Percentiles rank a stretch among this genome's conserved stretches.
These are phyloP conservation scores for Panorpa germanica DNA, from an alignment of 2,888 invertebrate species.

Conservation along the genomic window DNA sequence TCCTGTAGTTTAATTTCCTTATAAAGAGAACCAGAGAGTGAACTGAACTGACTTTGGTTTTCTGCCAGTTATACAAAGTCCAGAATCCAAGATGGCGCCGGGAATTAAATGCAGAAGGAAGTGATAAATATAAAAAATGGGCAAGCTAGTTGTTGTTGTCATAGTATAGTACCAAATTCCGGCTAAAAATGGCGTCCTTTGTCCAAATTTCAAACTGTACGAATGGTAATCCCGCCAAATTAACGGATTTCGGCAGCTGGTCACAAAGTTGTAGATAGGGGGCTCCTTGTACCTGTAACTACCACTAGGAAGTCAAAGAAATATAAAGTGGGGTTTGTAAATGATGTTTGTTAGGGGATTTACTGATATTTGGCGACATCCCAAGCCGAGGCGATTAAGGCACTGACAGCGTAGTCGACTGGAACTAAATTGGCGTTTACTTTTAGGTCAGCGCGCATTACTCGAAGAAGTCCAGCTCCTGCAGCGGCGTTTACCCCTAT, in stretches of 20 bases:
- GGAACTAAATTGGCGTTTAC: slow-evolving; percentile 24
- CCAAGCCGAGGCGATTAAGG: slow-evolving; percentile 24
- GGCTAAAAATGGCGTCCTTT: slow-evolving; percentile 34
- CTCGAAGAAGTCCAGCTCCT: slow-evolving; percentile 36
- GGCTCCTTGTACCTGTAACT: slow-evolving; percentile 19
- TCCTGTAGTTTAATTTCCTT: too few relatives aligned
- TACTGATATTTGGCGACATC: slow-evolving; percentile 24
- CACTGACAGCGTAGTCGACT: slow-evolving; percentile 26
- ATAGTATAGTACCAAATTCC: slow-evolving; percentile 49
- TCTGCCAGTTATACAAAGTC: slow-evolving; percentile 29
- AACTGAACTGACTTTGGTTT: slow-evolving; percentile 30
- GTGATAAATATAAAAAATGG: slow-evolving; percentile 34
- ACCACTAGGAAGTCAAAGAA: background rate
- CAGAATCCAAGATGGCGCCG: slow-evolving; percentile 36
- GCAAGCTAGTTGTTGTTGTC: slow-evolving; percentile 25
- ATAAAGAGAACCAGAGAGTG: too few relatives aligned
- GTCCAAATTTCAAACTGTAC: slow-evolving; percentile 29
- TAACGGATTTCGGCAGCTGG: slow-evolving; percentile 57
- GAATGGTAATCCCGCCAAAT: slow-evolving; percentile 54
- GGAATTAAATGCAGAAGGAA: slow-evolving; percentile 49
- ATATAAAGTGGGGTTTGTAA: too few relatives aligned
- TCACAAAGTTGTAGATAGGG: slow-evolving; percentile 71
- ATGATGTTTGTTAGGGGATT: too few relatives aligned
- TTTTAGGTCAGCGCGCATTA: slow-evolving; percentile 18
- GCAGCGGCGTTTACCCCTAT: slow-evolving; percentile 25